Percentiles rank a stretch among this genome's conserved stretches.
Conservation (phyloP, 2,797 vertebrate species). For the Lophius americanus region DNA sequence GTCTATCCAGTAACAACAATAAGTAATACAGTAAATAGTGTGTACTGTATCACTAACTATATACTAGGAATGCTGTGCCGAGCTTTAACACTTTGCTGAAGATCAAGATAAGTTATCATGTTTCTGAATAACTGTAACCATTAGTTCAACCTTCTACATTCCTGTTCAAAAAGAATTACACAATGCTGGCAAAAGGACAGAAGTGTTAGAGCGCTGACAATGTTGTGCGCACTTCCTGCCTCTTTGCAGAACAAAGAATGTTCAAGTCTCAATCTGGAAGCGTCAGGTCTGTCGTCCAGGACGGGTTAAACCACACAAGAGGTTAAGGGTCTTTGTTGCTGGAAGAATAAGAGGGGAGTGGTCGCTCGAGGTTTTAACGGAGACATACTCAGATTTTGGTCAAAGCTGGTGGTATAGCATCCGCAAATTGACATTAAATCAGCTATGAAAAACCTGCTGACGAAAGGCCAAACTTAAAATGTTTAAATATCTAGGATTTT, state of each 20-base stretch:
- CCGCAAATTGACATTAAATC: conserved; percentile 19
- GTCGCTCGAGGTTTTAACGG: conserved; percentile 33
- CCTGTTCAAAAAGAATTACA: conserved; percentile 25
- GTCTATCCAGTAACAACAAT: background rate
- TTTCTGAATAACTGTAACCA: background rate
- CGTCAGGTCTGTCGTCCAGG: conserved; percentile 51
- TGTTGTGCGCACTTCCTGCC: conserved; percentile 61
- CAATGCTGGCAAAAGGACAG: conserved; percentile 44
- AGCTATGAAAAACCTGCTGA: conserved; percentile 18
- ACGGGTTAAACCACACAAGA: conserved; percentile 53
- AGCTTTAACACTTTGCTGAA: background rate
- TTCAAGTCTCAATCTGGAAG: conserved; percentile 47
- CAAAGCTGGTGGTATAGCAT: conserved; percentile 45
- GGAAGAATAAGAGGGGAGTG: conserved; percentile 51
- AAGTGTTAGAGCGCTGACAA: conserved; percentile 24
- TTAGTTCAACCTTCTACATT: background rate
- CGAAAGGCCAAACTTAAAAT: background rate
- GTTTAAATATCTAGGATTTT: background rate
- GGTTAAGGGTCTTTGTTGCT: conserved; percentile 62
- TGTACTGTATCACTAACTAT: background rate
- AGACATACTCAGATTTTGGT: conserved; percentile 28
- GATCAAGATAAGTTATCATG: background rate
- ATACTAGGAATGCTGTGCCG: background rate
- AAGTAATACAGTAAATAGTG: background rate
- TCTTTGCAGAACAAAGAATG: conserved; percentile 59